Conservation (phyloP, 2,888 invertebrate species). For the Drosophila tripunctata region DNA sequence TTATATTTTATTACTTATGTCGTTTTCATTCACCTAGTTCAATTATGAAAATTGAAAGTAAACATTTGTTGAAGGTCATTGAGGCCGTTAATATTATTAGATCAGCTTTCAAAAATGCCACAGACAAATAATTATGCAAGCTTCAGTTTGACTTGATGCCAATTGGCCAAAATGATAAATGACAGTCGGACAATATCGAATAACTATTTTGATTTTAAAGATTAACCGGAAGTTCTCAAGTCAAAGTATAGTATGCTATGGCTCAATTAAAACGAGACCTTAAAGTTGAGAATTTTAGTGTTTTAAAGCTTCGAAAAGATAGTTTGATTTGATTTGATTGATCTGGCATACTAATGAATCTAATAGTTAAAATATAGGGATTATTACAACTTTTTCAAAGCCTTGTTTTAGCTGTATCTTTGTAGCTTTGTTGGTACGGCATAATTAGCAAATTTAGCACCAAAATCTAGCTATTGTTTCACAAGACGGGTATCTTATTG, state of each 20-base stretch:
- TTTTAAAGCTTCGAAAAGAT: neutral
- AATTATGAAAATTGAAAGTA: slow-evolving; percentile 73
- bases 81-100: slow-evolving; percentile 63
- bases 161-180: slow-evolving; percentile 50
- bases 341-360: slow-evolving; percentile 1
- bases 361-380: slow-evolving; percentile 10
- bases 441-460: no score
- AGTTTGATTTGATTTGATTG: no score
- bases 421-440: no score
- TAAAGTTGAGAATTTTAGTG: neutral
- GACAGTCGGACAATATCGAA: slow-evolving; percentile 9
- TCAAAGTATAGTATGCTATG: neutral
- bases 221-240: slow-evolving; percentile 30
- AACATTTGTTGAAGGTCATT: slow-evolving; percentile 72
- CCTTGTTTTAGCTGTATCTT: slow-evolving; percentile 22
- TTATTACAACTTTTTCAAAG: slow-evolving; percentile 16
- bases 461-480: no score
- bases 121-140: slow-evolving; percentile 46
- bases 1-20: slow-evolving; percentile 34
- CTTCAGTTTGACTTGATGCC: slow-evolving; percentile 38
- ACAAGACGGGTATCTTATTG: neutral
- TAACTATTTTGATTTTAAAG: slow-evolving; percentile 10
- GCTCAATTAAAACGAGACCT: neutral
- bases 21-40: slow-evolving; percentile 43
- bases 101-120: slow-evolving; percentile 69